Percentiles rank a stretch among this genome's conserved stretches.
Conservation (phyloP, 1,140 invertebrate genomes). For the Drosophila kepulauana region DNA sequence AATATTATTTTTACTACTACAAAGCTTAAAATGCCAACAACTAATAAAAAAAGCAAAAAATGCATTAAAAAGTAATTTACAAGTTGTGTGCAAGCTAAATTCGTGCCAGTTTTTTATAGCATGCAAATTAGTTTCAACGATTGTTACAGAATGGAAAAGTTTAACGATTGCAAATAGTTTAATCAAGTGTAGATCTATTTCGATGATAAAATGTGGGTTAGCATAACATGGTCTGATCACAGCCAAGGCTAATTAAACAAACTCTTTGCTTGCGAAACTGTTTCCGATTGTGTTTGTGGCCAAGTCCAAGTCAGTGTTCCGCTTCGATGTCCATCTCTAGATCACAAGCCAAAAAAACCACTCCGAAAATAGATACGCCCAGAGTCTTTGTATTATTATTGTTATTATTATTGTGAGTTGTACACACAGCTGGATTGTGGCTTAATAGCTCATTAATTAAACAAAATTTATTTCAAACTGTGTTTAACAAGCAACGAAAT, state of each 20-base stretch:
- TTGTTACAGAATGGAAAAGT: conserved; percentile 37
- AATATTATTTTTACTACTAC: neutral
- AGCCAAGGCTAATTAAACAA: conserved; percentile 31
- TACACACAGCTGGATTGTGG: conserved; percentile 33
- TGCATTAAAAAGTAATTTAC: conserved; percentile 33
- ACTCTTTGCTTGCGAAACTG: conserved; percentile 14
- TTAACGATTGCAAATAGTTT: conserved; percentile 18
- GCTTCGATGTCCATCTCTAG: conserved; percentile 46
- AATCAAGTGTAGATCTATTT: conserved; percentile 18
- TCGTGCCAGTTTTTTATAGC: conserved; percentile 23
- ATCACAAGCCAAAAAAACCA: conserved; percentile 16
- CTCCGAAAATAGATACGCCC: conserved; percentile 53
- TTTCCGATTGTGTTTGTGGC: conserved; percentile 27
- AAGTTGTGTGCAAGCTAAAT: neutral
- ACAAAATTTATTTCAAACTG: conserved; percentile 48
- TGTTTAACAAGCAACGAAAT: conserved; percentile 61
- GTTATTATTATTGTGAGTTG: neutral
- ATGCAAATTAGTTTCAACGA: conserved; percentile 27
- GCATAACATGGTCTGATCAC: conserved; percentile 11
- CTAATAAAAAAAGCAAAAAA: conserved; percentile 28
- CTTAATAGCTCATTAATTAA: conserved; percentile 72
- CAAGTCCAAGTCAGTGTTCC: conserved; percentile 22
- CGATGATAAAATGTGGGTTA: conserved; percentile 10
- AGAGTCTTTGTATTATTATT: conserved; percentile 14
- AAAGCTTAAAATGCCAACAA: conserved; percentile 7